Evolutionary conservation across 1,140 invertebrate species (phyloP), one percentile per base, ranked within the genome.

Genomic region (Lepidostoma basale): DNA sequence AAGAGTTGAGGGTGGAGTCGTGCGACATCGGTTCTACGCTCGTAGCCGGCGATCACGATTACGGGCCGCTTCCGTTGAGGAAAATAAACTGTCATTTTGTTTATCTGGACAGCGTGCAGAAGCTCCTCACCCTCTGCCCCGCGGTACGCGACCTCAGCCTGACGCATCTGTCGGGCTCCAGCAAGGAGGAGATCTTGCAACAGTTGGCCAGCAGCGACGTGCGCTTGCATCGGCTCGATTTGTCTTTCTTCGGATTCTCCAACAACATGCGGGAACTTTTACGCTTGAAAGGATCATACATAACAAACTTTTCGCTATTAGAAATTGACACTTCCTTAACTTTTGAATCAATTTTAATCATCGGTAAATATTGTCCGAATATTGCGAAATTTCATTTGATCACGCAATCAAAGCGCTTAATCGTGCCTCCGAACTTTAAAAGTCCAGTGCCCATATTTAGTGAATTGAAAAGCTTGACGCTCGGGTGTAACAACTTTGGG

Each of bases 21-120:
- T 83, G 81, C 65, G 81, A 83, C 73, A 79, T 83, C 40, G 81
- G 81, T 5, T 78, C 81, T 0, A 82, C 80, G 3, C 75, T 83
- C 9, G 79, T 82, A 10, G 69, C 74, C 25, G 76, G 77, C 10
- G 73, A 75, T 14, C 62, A 75, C 23, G 74, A 76, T 3, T 36
- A 25, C 16, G 77, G 77, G 2, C 81, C 81, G 8, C 72, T 83
- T 4, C 77, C 75, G 71, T 74, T 83, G 25, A 74, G 74, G 12
- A 82, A 80, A 75, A 78, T 82, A 9, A 82, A 81, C 47, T 79
- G 77, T 58, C 79, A 83, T 70, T 82, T 81, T 67, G 78, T 77
- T 39, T 79, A 80, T 9, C 76, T 78, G 3, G 78, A 79, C 33
- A 77, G 80, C 72, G 77, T 83, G 58, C 76, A 72, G 28, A 81